These are phyloP conservation scores for Carabus problematicus DNA, from an alignment of 2,888 invertebrate species.

Conservation along the genomic window DNA sequence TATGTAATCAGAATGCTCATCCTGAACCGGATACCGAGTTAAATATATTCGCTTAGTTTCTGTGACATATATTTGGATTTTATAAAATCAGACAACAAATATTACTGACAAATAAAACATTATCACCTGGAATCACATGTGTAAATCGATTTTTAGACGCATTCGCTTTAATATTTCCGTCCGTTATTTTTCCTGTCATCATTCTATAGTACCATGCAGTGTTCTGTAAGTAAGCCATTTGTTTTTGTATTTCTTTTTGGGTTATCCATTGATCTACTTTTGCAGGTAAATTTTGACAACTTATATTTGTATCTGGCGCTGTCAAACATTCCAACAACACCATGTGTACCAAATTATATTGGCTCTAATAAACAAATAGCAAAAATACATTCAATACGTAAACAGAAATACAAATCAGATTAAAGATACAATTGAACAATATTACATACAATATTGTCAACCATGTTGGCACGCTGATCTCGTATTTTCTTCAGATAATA, in stretches of 20 bases:
- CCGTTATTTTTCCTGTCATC: slow-evolving; percentile 43
- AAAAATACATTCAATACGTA: no score
- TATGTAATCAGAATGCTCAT: slow-evolving; percentile 54
- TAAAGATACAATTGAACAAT: not conserved
- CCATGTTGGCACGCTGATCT: slow-evolving; percentile 46
- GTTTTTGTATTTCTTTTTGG: slow-evolving; percentile 46
- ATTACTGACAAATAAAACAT: not conserved
- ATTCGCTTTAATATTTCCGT: slow-evolving; percentile 45
- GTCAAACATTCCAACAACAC: slow-evolving; percentile 53
- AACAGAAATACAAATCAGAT: slow-evolving; percentile 17
- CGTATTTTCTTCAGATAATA: slow-evolving; percentile 43
- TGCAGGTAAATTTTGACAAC: slow-evolving; percentile 49
- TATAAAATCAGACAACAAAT: not conserved
- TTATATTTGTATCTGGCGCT: slow-evolving; percentile 48
- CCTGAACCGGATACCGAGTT: slow-evolving; percentile 49
- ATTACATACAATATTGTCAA: slow-evolving; percentile 44
- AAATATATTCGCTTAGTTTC: slow-evolving; percentile 49
- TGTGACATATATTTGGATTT: slow-evolving; percentile 13
- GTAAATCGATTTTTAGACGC: slow-evolving; percentile 51
- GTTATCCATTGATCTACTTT: slow-evolving; percentile 47
- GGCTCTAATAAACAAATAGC: slow-evolving; percentile 49
- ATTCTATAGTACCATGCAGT: slow-evolving; percentile 51
- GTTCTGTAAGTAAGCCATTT: slow-evolving; percentile 49
- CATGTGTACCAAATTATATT: slow-evolving; percentile 54
- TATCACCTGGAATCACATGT: slow-evolving; percentile 49